Base-by-base conservation (phyloP, 92 coral and sea anemone species). In the Parazoanthus swiftii region DNA sequence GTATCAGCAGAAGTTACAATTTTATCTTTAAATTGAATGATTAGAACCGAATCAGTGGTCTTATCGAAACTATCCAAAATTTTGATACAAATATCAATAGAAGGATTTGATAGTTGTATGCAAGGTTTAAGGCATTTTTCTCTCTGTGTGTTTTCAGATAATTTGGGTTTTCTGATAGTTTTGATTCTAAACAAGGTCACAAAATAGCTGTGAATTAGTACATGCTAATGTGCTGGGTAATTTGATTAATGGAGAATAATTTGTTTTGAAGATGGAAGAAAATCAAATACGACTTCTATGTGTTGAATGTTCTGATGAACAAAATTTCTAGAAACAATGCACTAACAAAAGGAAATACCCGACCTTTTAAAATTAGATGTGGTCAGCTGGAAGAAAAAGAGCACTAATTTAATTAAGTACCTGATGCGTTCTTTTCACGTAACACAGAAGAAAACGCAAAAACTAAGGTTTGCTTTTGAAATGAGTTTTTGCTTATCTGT, bases 221-320 rank as follows among this genome's bases (percentile, higher is more conserved):
- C 39, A 71, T 72, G 87, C 89, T 91, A 91, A 88, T 91, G 83
- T 8, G 86, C 77, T 33, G 67, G 58, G 59, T 88, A 91, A 88
- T 88, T 85, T 79, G 89, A 81, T 91, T 91, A 91, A 91, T 91
- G 87, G 86, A 85, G 77, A 88, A 84, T 44, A 84, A 72, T 84
- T 84, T 84, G 87, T 84, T 84, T 84, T 84, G 78, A 84, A 71
- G 50, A 36, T 70, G 58, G 77, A 33, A 38, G 79, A 72, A 84
- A 23, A 84, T 84, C 79, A 84, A 84, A 84, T 29, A 84, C 67
- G 59, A 74, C 37, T 46, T 29, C 58, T 70, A 73, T 68, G 44
- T 68, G 87, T 46, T 71, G 39, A 71, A 84, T 39, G 23, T 71
- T 71, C 79, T 84, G 51, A 84, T 72, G 66, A 84, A 16, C 39